These are phyloP conservation scores for Eristalis arbustorum DNA, from an alignment of 2,888 invertebrate genomes.

Conservation along the genomic window DNA sequence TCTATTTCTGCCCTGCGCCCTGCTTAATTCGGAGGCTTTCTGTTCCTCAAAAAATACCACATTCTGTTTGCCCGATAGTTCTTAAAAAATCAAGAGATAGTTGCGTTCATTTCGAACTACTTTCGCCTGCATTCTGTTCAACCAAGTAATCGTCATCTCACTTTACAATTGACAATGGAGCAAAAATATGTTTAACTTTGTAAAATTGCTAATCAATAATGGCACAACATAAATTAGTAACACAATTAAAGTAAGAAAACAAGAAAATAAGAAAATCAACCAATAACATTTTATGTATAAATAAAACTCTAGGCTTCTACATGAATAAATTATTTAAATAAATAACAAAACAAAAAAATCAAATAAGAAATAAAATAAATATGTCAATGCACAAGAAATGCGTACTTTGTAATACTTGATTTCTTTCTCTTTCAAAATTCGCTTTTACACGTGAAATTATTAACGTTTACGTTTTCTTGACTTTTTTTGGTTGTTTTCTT, in stretches of 20 bases:
- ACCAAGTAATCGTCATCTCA: conserved; percentile 2
- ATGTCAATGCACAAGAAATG: conserved; percentile 25
- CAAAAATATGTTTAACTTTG: neutral
- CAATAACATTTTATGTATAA: conserved; percentile 44
- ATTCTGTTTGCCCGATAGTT: neutral
- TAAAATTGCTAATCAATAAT: conserved; percentile 36
- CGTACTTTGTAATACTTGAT: conserved; percentile 20
- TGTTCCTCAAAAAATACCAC: too few species aligned
- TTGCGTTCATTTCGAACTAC: conserved; percentile 11
- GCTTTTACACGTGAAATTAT: neutral
- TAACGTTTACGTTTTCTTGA: neutral
- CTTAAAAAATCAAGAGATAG: conserved; percentile 22
- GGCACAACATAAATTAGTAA: conserved; percentile 44
- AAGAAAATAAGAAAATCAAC: conserved; percentile 58
- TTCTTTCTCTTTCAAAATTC: neutral
- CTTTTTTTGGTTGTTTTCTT: conserved; percentile 50
- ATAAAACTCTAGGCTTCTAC: conserved; percentile 27
- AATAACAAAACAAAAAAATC: conserved; percentile 43
- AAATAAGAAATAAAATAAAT: neutral
- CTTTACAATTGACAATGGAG: neutral
- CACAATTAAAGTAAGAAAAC: conserved; percentile 6
- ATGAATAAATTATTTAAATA: conserved; percentile 59
- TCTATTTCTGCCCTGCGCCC: too few species aligned
- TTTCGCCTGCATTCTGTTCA: neutral
- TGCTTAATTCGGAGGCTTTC: too few species aligned